Percentiles rank a stretch among this genome's conserved stretches.
phyloP scores from a whole-genome alignment of 1,140 invertebrate genomes.

The Tetraneura akinire region DNA sequence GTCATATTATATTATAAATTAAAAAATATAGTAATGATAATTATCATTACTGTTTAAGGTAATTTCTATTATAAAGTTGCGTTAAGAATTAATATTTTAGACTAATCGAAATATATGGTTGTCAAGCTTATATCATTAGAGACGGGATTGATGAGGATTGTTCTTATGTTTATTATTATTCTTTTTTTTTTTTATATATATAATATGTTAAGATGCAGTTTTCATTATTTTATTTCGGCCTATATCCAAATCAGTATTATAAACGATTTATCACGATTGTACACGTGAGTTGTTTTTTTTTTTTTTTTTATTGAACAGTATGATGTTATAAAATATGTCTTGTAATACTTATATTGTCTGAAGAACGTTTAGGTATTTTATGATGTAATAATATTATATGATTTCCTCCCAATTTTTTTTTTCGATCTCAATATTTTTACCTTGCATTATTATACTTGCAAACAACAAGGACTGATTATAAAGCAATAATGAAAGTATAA shows the following conservation, averaged over 20 bases:
- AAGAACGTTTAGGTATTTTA: constrained; percentile 3
- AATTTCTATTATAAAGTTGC: constrained; percentile 43
- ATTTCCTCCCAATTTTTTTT: constrained; percentile 35
- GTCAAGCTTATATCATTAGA: constrained; percentile 49
- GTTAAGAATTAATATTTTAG: constrained; percentile 46
- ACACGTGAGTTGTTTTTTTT: neutral
- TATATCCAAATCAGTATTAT: constrained; percentile 43
- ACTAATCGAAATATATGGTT: constrained; percentile 47
- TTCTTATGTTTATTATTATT: no score
- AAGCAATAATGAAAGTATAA: constrained; percentile 51
- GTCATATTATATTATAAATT: constrained; percentile 44
- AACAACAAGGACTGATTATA: constrained; percentile 50
- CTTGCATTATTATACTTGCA: constrained; percentile 50
- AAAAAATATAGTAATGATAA: neutral
- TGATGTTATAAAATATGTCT: constrained; percentile 13
- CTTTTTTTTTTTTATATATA: constrained; percentile 18
- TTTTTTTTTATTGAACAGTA: constrained; percentile 23
- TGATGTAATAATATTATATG: constrained; percentile 10
- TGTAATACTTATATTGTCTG: constrained; percentile 28
- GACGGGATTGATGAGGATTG: constrained; percentile 37
- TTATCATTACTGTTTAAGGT: neutral
- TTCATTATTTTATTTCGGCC: constrained; percentile 47
- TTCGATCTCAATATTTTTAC: constrained; percentile 50
- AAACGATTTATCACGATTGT: constrained; percentile 10
- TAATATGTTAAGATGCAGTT: constrained; percentile 41